Conservation (phyloP, 2,113 vertebrate species). For the Podarcis cretensis region DNA sequence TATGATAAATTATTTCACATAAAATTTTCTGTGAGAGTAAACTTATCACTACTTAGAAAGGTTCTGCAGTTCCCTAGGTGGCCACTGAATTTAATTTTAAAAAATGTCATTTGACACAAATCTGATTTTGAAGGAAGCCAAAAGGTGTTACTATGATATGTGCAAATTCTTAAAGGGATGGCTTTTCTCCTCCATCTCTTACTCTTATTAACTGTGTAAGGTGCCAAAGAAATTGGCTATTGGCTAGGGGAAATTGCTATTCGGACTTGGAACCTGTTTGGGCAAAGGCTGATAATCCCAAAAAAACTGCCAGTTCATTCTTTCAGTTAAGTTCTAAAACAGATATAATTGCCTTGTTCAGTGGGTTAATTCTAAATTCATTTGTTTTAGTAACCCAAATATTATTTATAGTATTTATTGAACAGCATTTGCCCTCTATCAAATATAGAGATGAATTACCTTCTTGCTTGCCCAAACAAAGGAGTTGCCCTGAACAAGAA, state of each 20-base stretch:
- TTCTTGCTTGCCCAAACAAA: not conserved
- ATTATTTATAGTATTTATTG: not conserved
- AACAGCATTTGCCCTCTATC: too few species aligned
- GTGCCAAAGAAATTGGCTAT: not conserved
- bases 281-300: not conserved
- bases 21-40: too few species aligned
- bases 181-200: too few species aligned
- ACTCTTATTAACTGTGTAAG: not conserved
- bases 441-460: not conserved
- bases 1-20: too few species aligned
- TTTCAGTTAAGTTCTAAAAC: too few species aligned
- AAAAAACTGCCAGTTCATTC: too few species aligned
- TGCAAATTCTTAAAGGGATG: not conserved
- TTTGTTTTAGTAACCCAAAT: not conserved
- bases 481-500: not conserved
- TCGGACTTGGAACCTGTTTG: not conserved
- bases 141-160: not conserved
- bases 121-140: not conserved
- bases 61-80: too few species aligned
- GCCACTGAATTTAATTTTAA: too few species aligned
- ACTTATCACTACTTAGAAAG: too few species aligned
- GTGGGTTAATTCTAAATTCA: not conserved
- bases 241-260: not conserved
- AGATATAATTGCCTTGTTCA: not conserved
- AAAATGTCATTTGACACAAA: not conserved